phyloP scores from a whole-genome alignment of 1,140 invertebrate genomes.

The Lithobius niger region DNA sequence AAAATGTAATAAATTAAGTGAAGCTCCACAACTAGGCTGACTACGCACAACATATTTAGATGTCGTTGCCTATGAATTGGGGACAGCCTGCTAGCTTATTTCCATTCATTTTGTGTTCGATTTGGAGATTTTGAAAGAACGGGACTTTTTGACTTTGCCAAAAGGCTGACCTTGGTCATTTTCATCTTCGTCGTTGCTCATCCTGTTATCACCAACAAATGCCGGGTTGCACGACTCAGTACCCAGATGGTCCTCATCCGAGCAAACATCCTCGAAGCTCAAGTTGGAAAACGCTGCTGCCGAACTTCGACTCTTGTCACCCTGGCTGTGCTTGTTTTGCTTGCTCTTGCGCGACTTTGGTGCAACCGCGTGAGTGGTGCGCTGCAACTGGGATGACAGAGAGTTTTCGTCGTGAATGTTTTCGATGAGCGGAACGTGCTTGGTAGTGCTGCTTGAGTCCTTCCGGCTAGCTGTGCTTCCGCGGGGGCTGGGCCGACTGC shows the following conservation, averaged over 20 bases:
- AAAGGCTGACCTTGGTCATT: neutral
- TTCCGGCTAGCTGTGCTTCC: neutral
- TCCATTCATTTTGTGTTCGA: neutral
- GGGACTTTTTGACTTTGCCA: neutral
- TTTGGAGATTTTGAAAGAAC: neutral
- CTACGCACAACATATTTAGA: too few relatives aligned
- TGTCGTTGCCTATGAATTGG: too few relatives aligned
- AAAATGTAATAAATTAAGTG: too few relatives aligned
- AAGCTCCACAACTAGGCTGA: too few relatives aligned
- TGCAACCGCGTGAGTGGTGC: neutral
- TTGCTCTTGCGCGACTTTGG: slow-evolving; percentile 14
- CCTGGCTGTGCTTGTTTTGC: slow-evolving; percentile 15
- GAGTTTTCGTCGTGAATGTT: neutral
- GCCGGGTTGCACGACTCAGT: slow-evolving; percentile 2
- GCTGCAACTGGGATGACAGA: neutral
- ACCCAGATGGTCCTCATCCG: slow-evolving; percentile 40
- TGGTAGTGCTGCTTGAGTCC: neutral
- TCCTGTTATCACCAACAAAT: neutral
- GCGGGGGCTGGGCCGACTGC: neutral
- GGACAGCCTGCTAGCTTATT: too few relatives aligned
- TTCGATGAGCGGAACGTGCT: neutral
- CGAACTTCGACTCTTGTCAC: slow-evolving; percentile 16
- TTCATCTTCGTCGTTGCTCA: slow-evolving; percentile 2
- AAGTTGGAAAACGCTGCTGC: slow-evolving; percentile 54
- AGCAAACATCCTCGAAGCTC: slow-evolving; percentile 63